Evolutionary conservation across 2,113 vertebrate genomes (phyloP), one percentile per base, ranked within the genome.

Genomic region (Aptenodytes patagonicus): DNA sequence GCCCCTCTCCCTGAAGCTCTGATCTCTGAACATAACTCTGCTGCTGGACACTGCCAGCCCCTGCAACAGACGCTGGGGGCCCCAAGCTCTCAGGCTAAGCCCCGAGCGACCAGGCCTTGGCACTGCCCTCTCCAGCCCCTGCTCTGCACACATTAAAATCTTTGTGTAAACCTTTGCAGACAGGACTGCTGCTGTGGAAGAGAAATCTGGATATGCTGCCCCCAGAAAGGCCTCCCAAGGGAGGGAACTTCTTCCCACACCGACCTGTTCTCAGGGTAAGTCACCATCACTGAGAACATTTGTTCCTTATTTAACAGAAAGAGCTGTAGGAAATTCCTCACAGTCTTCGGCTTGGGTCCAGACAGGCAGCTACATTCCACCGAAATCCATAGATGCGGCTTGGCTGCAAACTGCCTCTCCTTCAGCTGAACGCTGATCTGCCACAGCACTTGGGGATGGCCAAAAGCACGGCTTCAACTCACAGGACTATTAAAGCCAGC

Each of bases 321-420:
- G 86, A 75, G 51, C 69, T 66, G 73, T 84, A 95, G 86, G 80
- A 95, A 97, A 95, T 88, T 60, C 76, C 85, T 83, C n/a, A 40
- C 73, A 25, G 87, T 72, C 87, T 87, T 82, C 4, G 1, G 84
- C 91, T 87, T 72, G 52, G 78, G 19, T 72, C 81, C 91, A 95
- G 81, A 32, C 32, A 87, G 73, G 87, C 89, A 95, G 75, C 84
- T 19, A 47, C 93, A 77, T 85, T 89, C 81, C 73, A 84, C 69
- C 11, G 0, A 84, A 85, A 68, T 13, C 70, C 70, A 61, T 1
- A 18, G 81, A 82, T 82, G 89, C 3, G 6, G 42, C 62, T 82
- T 72, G 70, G 83, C 89, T 68, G 86, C 76, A 58, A 66, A 68
- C 9, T 7, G 28, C 89, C 64, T 42, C 71, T 68, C 57, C 65